A percentile compares a stretch with the other conserved stretches of the same genome.
Evolutionary conservation across 1,140 invertebrate genomes (phyloP).

Genomic region (Mizuhopecten yessoensis): DNA sequence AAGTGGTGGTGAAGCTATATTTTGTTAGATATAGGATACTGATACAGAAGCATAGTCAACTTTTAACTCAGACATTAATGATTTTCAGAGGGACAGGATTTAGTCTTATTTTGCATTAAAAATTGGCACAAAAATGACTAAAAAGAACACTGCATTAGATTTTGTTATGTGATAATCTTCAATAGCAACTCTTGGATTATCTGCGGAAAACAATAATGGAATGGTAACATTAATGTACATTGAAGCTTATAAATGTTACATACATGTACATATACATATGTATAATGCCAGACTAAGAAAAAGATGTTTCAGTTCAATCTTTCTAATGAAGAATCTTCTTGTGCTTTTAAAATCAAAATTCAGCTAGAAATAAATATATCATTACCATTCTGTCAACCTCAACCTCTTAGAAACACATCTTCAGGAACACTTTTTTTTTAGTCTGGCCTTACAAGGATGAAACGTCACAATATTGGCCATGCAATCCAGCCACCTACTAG

Average conservation of each 20-base stretch:
- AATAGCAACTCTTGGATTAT: constrained; percentile 2
- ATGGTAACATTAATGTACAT: not conserved
- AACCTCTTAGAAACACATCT: too few relatives aligned
- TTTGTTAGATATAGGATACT: too few relatives aligned
- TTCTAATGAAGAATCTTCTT: not conserved
- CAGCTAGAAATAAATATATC: not conserved
- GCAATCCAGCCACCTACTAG: constrained; percentile 13
- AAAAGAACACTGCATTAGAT: constrained; percentile 10
- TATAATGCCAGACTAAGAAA: not conserved
- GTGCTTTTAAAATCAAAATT: not conserved
- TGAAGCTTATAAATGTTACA: not conserved
- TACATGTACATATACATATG: not conserved
- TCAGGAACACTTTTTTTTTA: not conserved
- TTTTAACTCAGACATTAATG: too few relatives aligned
- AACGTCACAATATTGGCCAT: not conserved
- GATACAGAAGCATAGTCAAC: too few relatives aligned
- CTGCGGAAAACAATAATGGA: not conserved
- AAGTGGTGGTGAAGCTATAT: too few relatives aligned
- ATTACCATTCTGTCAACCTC: not conserved
- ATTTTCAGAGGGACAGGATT: too few relatives aligned
- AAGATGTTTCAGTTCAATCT: not conserved
- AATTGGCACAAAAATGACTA: too few relatives aligned
- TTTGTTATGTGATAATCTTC: not conserved
- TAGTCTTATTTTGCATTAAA: too few relatives aligned
- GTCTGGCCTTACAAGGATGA: not conserved